Base-by-base conservation (phyloP, 2,888 invertebrate genomes). In the Eupithecia exiguata region DNA sequence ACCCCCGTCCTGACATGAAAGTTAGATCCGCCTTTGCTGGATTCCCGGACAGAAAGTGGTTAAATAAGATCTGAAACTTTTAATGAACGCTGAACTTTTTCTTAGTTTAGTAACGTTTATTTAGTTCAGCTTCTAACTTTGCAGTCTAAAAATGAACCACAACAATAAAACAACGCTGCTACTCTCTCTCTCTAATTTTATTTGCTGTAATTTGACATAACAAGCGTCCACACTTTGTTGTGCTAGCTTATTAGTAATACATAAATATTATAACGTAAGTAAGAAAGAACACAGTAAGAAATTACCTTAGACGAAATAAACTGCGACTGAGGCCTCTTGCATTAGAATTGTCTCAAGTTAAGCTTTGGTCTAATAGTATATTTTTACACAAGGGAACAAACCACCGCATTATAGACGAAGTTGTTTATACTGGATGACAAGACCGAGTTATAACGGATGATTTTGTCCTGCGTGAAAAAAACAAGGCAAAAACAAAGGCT, bases 41-140 rank as follows among this genome's bases (percentile, higher is more conserved):
- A 65, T 36, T 38, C 63, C 63, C 6, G 18, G 35, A 12, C 36
- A 65, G 36, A 63, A 36, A 63, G 36, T 18, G n/a, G 18, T 63
- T 10, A 16, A 63, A 65, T 36, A 36, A n/a, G 5, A 65, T 36
- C 12, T 38, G 36, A n/a, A 63, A 65, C 63, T 65, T 36, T 65
- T 65, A 65, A 65, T 36, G 63, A 65, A 38, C 21, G 9, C 63
- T 21, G 63, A 65, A 65, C 63, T 62, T 35, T n/a, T n/a, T n/a
- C n/a, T n/a, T n/a, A n/a, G n/a, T n/a, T n/a, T n/a, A n/a, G n/a
- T n/a, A n/a, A n/a, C n/a, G 7, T 65, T 36, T 36, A 65, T 25
- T 58, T 58, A 12, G 25, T 58, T 58, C 58, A 25, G 58, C 25
- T 58, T 12, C 58, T 14, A 58, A 58, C 25, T 58, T 58, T 58